Base-by-base conservation (phyloP, 2,888 invertebrate species). In the Alviniconcha strummeri region DNA sequence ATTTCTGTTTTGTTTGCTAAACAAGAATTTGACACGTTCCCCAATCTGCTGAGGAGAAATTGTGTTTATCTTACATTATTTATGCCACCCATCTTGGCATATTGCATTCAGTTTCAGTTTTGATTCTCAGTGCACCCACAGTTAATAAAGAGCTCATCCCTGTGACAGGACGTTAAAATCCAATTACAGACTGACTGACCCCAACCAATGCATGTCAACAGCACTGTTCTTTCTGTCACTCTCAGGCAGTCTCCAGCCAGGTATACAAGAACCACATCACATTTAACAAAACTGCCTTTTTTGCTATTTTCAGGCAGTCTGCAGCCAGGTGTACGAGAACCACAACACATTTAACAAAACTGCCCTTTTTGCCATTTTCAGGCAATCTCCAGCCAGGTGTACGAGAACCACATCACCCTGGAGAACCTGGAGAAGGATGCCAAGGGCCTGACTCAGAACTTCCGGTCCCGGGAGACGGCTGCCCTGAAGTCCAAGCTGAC, bases 341-440 rank as follows among this genome's bases (percentile, higher is more conserved):
- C 95, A 96, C 88, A 95, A 96, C 81, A 95, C 96, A 19, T 94
- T 98, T 74, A 96, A 96, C 89, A 95, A 95, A 36, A 36, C 36
- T 36, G 36, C 36, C 36, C 3, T 36, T 36, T 36, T 36, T 36
- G 36, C 36, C 36, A 36, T 56, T 86, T 88, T 52, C 84, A 96
- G 92, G 95, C 95, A 0, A 94, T 98, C 75, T 96, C 97, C 92
- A 95, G 95, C 86, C 95, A 97, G 87, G 96, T 98, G 54, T 93
- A 95, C 15, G 96, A 97, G 86, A 97, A 97, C 92, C 95, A 96
- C 88, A 95, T 96, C 81, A 95, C 96, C 19, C 94, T 98, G 74
- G 96, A 96, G 89, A 95, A 95, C 84, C 94, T 98, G 67, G 96
- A 96, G 84, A 96, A 96, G 85, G 96, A 97, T 93, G 97, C 97